Percentiles rank a stretch among this genome's conserved stretches.
phyloP scores from a whole-genome alignment of 2,888 invertebrate genomes.

The Microplitis manilae region DNA sequence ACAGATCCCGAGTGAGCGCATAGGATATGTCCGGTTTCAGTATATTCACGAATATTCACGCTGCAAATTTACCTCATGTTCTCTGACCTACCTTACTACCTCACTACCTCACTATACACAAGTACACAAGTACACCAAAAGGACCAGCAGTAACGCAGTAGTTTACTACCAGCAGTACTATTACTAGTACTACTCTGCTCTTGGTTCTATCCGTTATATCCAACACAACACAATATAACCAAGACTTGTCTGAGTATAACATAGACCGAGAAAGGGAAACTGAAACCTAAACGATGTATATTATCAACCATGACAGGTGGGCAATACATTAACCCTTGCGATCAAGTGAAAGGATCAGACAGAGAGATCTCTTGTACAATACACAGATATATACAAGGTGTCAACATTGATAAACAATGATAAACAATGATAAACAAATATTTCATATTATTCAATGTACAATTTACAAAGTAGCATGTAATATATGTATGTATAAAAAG shows the following conservation, averaged over 20 bases:
- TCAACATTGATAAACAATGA: too few species aligned
- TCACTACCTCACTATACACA: background rate
- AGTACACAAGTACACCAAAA: too few species aligned
- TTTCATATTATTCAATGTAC: too few species aligned
- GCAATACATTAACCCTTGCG: background rate
- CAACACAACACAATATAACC: too few species aligned
- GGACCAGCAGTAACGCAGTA: background rate
- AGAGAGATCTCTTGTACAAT: too few species aligned
- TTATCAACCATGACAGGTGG: background rate
- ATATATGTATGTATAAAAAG: background rate
- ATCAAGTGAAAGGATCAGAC: too few species aligned
- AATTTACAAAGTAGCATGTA: too few species aligned
- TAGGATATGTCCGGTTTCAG: conserved; percentile 10
- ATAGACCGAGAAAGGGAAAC: background rate
- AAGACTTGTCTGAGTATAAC: too few species aligned
- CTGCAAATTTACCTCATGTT: conserved; percentile 24
- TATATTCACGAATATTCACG: conserved; percentile 21
- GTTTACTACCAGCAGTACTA: background rate
- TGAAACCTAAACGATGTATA: background rate
- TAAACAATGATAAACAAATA: too few species aligned
- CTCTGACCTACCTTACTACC: background rate
- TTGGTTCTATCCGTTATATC: too few species aligned
- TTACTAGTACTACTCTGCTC: too few species aligned
- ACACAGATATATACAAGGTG: too few species aligned
- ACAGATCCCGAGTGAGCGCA: conserved; percentile 21